Evolutionary conservation across 2,888 invertebrate species (phyloP).

Genomic region (Chorisops tibialis): DNA sequence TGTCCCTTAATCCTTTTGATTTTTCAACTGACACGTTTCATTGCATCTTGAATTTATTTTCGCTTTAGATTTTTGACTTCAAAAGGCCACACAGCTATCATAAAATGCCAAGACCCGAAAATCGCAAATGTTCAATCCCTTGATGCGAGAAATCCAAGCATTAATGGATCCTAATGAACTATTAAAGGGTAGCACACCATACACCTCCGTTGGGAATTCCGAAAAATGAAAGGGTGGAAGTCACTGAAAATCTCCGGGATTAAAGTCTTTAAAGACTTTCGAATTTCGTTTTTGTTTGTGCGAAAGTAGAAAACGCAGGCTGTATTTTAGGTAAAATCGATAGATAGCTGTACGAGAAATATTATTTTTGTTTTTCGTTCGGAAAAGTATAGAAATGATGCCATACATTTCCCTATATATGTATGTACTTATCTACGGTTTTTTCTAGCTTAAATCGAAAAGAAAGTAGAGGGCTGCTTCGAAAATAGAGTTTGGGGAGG

Average conservation of each 20-base stretch:
- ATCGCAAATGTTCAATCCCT: no score
- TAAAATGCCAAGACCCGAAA: no score
- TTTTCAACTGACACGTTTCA: no score
- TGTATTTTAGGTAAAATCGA: not conserved
- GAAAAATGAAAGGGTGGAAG: not conserved
- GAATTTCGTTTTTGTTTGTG: not conserved
- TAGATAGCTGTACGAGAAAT: not conserved
- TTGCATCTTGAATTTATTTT: no score
- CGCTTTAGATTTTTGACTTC: no score
- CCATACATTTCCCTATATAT: not conserved
- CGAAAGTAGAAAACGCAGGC: no score
- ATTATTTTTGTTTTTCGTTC: not conserved
- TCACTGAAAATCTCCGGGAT: conserved; percentile 1
- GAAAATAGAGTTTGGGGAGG: not conserved
- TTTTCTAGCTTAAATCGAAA: not conserved
- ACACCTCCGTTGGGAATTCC: not conserved
- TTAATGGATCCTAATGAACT: conserved; percentile 19
- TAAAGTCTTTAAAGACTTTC: conserved; percentile 4
- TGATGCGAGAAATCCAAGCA: not conserved
- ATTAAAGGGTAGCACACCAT: conserved; percentile 3
- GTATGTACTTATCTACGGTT: not conserved
- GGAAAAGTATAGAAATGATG: no score
- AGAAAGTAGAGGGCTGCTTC: not conserved
- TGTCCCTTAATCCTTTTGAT: no score
- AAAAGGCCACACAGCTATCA: no score